These are phyloP conservation scores for Pentamera pediparva DNA, from an alignment of 53 echinoderm and acorn worm species.

Conservation along the genomic window DNA sequence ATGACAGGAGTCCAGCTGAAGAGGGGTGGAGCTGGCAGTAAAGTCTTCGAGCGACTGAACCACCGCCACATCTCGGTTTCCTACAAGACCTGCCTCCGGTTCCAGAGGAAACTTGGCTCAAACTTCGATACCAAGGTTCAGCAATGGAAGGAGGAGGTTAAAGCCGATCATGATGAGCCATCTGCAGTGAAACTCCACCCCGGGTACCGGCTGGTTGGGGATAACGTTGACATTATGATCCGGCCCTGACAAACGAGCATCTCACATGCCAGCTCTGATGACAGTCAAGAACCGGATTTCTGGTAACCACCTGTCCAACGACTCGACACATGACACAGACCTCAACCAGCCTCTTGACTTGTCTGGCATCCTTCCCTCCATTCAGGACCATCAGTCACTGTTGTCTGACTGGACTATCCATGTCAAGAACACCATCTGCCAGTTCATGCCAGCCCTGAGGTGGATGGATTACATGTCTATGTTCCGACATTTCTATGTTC, in stretches of 20 bases:
- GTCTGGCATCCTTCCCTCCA: constrained; percentile 5
- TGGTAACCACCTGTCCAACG: neutral
- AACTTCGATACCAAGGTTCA: constrained; percentile 8
- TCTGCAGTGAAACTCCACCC: neutral
- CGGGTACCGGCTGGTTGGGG: constrained; percentile 15
- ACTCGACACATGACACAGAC: neutral
- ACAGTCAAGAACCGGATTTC: constrained; percentile 25
- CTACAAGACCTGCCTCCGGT: neutral
- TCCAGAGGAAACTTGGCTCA: neutral
- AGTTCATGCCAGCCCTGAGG: constrained; percentile 3
- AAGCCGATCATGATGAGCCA: neutral
- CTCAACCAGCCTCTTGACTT: neutral
- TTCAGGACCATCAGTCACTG: constrained; percentile 1
- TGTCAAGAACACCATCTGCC: neutral
- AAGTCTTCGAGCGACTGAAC: constrained; percentile 7
- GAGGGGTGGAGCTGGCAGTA: constrained; percentile 3
- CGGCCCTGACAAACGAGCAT: constrained; percentile 16
- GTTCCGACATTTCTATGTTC: no score
- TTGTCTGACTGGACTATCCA: constrained; percentile 9
- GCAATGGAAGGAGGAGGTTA: constrained; percentile 15
- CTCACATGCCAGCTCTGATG: neutral
- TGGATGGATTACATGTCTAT: no score
- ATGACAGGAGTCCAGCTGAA: constrained; percentile 8
- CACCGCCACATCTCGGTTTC: neutral
- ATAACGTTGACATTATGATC: constrained; percentile 22